phyloP scores from a whole-genome alignment of 2,113 vertebrate genomes.

The Aegotheles bennettii region DNA sequence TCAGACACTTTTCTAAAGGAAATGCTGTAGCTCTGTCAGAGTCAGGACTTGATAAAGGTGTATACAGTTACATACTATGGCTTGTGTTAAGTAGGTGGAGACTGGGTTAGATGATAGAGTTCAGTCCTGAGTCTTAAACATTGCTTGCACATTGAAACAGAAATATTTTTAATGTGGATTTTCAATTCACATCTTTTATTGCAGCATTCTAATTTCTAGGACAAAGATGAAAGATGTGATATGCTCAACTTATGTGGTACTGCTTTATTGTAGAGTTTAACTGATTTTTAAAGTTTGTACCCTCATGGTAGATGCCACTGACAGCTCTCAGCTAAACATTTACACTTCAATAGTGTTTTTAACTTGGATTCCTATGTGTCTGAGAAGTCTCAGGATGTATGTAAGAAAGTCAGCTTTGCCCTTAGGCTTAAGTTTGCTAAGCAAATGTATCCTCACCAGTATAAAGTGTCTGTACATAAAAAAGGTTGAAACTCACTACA shows the following conservation, averaged over 20 bases:
- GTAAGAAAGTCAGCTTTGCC: neutral
- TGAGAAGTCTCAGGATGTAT: neutral
- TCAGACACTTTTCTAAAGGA: neutral
- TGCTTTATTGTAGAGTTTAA: neutral
- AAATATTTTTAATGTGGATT: neutral
- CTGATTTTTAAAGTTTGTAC: neutral
- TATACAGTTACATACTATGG: accelerated
- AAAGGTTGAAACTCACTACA: neutral
- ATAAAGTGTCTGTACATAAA: neutral
- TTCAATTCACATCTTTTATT: neutral
- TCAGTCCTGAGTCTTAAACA: neutral
- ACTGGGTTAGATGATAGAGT: neutral
- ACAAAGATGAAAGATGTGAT: neutral
- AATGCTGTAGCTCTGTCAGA: neutral
- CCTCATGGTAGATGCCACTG: neutral
- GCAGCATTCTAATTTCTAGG: neutral
- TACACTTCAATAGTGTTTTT: neutral
- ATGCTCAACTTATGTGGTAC: neutral
- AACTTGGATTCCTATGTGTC: neutral
- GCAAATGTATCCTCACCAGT: neutral
- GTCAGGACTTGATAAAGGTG: neutral
- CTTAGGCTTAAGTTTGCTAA: neutral
- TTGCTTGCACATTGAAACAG: neutral
- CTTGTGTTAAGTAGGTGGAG: neutral
- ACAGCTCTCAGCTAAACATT: neutral